A percentile compares a stretch with the other conserved stretches of the same genome.
These are phyloP conservation scores for Stegodyphus mimosarum DNA, from an alignment of 1,140 invertebrate species.

Conservation along the genomic window DNA sequence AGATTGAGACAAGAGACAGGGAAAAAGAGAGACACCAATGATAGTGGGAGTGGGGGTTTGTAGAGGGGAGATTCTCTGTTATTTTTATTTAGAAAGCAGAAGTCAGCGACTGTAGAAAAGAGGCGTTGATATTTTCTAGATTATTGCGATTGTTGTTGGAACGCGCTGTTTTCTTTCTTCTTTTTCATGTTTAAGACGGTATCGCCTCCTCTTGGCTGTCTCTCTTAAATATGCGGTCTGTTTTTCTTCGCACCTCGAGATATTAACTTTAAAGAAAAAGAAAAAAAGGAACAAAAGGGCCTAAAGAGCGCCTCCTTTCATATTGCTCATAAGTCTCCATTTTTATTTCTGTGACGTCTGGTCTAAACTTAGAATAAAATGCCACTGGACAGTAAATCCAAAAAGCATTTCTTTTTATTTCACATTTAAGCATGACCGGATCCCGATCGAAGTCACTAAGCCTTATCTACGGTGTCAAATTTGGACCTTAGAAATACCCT, in stretches of 20 bases:
- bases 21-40: not conserved
- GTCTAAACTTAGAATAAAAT: too few relatives aligned
- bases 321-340: not conserved
- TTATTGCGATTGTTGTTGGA: constrained; percentile 19
- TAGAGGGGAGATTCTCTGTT: not conserved
- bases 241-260: constrained; percentile 1
- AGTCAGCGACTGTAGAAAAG: constrained; percentile 6
- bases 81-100: constrained; percentile 10
- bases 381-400: too few relatives aligned
- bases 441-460: too few relatives aligned
- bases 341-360: not conserved
- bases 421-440: too few relatives aligned
- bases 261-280: not conserved
- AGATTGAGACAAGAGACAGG: constrained; percentile 27
- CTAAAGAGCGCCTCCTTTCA: not conserved
- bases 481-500: too few relatives aligned
- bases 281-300: not conserved
- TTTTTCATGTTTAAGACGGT: not conserved
- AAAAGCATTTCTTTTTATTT: too few relatives aligned
- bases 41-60: too few relatives aligned
- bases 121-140: constrained; percentile 14
- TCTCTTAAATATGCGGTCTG: not conserved
- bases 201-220: not conserved
- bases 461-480: too few relatives aligned
- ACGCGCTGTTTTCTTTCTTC: not conserved